Base-by-base conservation (phyloP, 2,888 invertebrate species). In the Acanthosepion pharaonis region DNA sequence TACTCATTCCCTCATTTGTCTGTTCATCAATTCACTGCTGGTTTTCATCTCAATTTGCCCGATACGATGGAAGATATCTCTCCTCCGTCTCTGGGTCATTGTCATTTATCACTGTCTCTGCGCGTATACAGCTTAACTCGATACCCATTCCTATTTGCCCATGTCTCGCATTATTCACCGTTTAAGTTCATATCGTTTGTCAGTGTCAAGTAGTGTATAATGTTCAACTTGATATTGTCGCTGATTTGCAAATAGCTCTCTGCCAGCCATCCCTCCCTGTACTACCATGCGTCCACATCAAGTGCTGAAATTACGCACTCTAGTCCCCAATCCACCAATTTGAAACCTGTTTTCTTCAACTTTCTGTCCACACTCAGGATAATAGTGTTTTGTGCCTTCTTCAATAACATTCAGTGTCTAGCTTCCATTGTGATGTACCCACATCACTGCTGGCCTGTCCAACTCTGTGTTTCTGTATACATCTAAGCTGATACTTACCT, bases 111-210 rank as follows among this genome's bases (percentile, higher is more conserved):
- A 78, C n/a, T 78, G 78, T 78, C 78, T 78, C 78, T 33, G 78
- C 33, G 4, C n/a, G 3, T 78, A 78, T n/a, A 78, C 18, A 78
- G 78, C 78, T 78, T 78, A 78, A 78, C n/a, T 78, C 78, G 78
- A 78, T 78, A 78, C 78, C 78, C 78, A 15, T 78, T n/a, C n/a
- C 78, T 78, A 78, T 78, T n/a, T 78, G 78, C 78, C n/a, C 78
- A 78, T 78, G 78, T 78, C 78, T 78, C 15, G 78, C 78, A 78
- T 78, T 78, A 78, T 78, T 78, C 78, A 78, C 78, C 78, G 78
- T 78, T 78, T 78, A 78, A 78, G 78, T 78, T n/a, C 78, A n/a
- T 78, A 78, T 78, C 78, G 78, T 78, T 78, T 78, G 78, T 78
- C 78, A 33, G n/a, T 78, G 78, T 78, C 78, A 78, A 78, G 78